These are phyloP conservation scores for Leptonema lineaticorne DNA, from an alignment of 1,140 invertebrate species.

Conservation along the genomic window DNA sequence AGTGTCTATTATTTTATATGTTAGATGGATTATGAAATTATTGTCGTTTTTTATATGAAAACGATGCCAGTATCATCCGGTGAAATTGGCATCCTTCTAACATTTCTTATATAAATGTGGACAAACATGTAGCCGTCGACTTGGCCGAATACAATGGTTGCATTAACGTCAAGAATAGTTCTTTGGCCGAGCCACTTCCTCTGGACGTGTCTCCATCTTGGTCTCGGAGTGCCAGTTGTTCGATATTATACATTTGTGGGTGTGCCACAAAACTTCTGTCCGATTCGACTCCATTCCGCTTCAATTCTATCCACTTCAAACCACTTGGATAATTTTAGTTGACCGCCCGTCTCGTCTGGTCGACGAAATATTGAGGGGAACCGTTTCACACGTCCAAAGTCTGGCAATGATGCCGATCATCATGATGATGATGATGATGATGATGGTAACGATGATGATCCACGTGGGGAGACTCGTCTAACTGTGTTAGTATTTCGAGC, in stretches of 20 bases:
- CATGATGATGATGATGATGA: no score
- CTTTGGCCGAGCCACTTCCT: constrained; percentile 7
- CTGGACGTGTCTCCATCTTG: neutral
- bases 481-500: constrained; percentile 11
- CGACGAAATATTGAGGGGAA: neutral
- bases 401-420: no score
- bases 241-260: neutral
- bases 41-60: no score
- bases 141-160: constrained; percentile 6
- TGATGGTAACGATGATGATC: neutral
- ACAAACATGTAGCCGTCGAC: neutral
- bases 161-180: constrained; percentile 12
- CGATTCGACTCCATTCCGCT: neutral
- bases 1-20: no score
- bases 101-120: neutral
- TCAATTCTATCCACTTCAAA: neutral
- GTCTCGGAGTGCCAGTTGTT: neutral
- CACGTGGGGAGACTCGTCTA: constrained; percentile 8
- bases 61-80: no score
- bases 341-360: neutral
- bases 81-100: neutral
- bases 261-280: no score
- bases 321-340: neutral
- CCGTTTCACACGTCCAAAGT: neutral
- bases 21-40: no score